Conservation (phyloP, 2,888 invertebrate genomes). For the Rotaria magnacalcarata region DNA sequence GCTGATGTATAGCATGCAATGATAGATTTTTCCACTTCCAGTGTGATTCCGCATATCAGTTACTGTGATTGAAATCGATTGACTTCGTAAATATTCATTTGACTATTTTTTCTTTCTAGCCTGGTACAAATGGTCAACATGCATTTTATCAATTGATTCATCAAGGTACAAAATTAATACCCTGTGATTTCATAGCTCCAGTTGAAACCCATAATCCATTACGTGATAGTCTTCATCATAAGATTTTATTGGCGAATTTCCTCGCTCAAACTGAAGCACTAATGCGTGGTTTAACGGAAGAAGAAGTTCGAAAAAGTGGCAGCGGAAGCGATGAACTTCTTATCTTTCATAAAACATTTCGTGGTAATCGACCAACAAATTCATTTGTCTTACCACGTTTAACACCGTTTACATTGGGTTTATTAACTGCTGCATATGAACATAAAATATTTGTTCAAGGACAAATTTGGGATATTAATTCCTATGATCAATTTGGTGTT, state of each 20-base stretch:
- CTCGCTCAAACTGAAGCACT: slow-evolving; percentile 96
- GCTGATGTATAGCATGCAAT: too few species aligned
- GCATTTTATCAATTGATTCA: slow-evolving; percentile 98
- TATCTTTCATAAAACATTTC: slow-evolving; percentile 87
- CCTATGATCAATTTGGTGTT: slow-evolving; percentile 99
- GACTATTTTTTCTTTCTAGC: slow-evolving; percentile 57
- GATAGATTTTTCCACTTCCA: too few species aligned
- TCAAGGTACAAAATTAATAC: slow-evolving; percentile 82
- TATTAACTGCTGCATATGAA: slow-evolving; percentile 93
- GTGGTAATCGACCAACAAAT: slow-evolving; percentile 93
- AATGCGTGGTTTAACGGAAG: slow-evolving; percentile 73
- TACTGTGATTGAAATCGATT: too few species aligned
- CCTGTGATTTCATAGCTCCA: slow-evolving; percentile 92
- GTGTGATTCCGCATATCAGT: too few species aligned
- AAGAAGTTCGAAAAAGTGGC: slow-evolving; percentile 68
- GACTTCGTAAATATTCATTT: too few species aligned
- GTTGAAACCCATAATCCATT: slow-evolving; percentile 84
- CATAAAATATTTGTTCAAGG: slow-evolving; percentile 98
- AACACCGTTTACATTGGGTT: slow-evolving; percentile 85
- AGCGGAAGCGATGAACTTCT: slow-evolving; percentile 67
- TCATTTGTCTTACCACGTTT: slow-evolving; percentile 85
- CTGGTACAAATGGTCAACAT: slow-evolving; percentile 98
- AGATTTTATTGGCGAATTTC: slow-evolving; percentile 87
- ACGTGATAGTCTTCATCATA: slow-evolving; percentile 76
- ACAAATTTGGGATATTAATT: slow-evolving; percentile 97